Percentiles rank a stretch among this genome's conserved stretches.
phyloP scores from a whole-genome alignment of 2,888 invertebrate genomes.

The Perdita meconis region DNA sequence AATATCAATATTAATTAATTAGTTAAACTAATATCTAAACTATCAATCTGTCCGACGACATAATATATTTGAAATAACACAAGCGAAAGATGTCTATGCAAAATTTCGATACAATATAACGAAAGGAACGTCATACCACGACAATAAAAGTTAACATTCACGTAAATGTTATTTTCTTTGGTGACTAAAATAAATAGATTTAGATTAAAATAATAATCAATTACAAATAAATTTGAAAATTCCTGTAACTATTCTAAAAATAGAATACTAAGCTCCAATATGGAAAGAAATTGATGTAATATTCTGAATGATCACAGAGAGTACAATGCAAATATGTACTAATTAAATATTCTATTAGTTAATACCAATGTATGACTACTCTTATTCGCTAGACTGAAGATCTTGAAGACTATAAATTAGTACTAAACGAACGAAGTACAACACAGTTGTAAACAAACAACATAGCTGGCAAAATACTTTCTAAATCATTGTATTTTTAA shows the following conservation, averaged over 20 bases:
- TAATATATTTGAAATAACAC: constrained; percentile 7
- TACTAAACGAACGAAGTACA: constrained; percentile 38
- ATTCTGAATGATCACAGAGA: constrained; percentile 62
- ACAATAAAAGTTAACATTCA: constrained; percentile 38
- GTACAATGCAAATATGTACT: constrained; percentile 44
- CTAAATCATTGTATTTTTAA: constrained; percentile 20
- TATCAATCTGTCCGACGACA: background rate
- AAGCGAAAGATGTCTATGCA: constrained; percentile 25
- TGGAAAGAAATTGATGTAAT: constrained; percentile 52
- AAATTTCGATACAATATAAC: constrained; percentile 30
- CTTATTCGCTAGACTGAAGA: constrained; percentile 34
- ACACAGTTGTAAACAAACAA: constrained; percentile 49
- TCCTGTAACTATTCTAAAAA: constrained; percentile 21
- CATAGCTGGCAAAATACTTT: constrained; percentile 63
- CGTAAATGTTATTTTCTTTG: constrained; percentile 48
- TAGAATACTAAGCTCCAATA: constrained; percentile 48
- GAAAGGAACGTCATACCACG: constrained; percentile 56
- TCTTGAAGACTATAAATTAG: constrained; percentile 37
- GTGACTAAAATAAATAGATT: constrained; percentile 52
- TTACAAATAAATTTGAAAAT: constrained; percentile 34
- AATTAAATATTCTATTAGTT: constrained; percentile 45
- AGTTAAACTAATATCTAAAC: constrained; percentile 24
- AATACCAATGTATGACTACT: constrained; percentile 34
- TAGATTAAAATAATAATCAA: constrained; percentile 32
- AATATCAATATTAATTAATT: constrained; percentile 32